Percentiles rank a stretch among this genome's conserved stretches.
phyloP scores from a whole-genome alignment of 2,888 invertebrate genomes.

The Ptilodon capucinus region DNA sequence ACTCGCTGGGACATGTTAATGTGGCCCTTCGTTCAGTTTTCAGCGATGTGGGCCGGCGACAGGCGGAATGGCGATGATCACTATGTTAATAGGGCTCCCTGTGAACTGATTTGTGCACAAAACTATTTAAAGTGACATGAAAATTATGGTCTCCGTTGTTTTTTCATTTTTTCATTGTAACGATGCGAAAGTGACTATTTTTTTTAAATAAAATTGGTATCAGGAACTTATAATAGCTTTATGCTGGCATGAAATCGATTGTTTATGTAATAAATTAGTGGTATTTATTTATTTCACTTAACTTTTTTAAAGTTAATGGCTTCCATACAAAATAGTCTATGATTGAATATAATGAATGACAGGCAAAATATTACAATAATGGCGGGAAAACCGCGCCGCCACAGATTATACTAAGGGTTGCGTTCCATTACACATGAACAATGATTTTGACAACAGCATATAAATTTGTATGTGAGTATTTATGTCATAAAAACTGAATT shows the following conservation, averaged over 20 bases:
- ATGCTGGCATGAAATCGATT: too few species aligned
- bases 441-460: neutral
- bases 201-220: neutral
- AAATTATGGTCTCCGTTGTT: constrained; percentile 44
- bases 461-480: neutral
- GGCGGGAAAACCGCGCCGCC: too few species aligned
- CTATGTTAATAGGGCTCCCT: constrained; percentile 38
- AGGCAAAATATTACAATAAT: too few species aligned
- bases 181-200: neutral
- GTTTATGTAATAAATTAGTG: too few species aligned
- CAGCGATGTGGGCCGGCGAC: constrained; percentile 52
- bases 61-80: constrained; percentile 54
- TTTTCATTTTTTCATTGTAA: constrained; percentile 2
- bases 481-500: neutral
- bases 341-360: too few species aligned
- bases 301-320: too few species aligned
- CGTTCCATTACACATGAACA: too few species aligned
- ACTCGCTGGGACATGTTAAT: constrained; percentile 44
- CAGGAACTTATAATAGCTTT: too few species aligned
- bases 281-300: too few species aligned
- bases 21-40: constrained; percentile 48
- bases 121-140: constrained; percentile 63
- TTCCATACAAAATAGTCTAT: too few species aligned
- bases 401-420: too few species aligned
- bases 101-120: constrained; percentile 64